These are phyloP conservation scores for Diabrotica virgifera DNA, from an alignment of 1,140 invertebrate genomes.

Conservation along the genomic window DNA sequence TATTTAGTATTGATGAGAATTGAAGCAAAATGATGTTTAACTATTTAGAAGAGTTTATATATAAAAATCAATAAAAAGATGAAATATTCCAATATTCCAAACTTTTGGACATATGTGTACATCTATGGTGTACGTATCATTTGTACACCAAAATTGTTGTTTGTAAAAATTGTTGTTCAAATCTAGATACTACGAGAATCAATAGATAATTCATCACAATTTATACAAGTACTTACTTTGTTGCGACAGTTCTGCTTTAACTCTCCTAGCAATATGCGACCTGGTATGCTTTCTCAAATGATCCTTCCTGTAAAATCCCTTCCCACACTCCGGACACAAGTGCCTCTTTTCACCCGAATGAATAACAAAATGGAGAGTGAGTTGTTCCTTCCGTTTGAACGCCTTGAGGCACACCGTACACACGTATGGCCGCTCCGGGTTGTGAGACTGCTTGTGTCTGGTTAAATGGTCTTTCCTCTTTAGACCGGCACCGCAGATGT, in stretches of 20 bases:
- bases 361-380: constrained; percentile 80
- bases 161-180: neutral
- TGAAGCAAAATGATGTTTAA: too few relatives aligned
- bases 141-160: too few relatives aligned
- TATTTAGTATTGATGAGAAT: too few relatives aligned
- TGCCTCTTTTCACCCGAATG: constrained; percentile 83
- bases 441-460: constrained; percentile 74
- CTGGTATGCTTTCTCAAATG: constrained; percentile 77
- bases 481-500: constrained; percentile 63
- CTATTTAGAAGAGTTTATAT: too few relatives aligned
- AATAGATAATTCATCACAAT: neutral
- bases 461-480: constrained; percentile 79
- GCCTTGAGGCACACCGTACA: constrained; percentile 73
- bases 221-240: constrained; percentile 31
- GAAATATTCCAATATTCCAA: too few relatives aligned
- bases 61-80: too few relatives aligned
- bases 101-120: too few relatives aligned
- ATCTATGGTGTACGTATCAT: too few relatives aligned
- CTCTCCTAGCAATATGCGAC: constrained; percentile 75
- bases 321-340: constrained; percentile 81
- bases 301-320: constrained; percentile 76
- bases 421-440: constrained; percentile 73
- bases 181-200: neutral
- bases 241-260: constrained; percentile 79
- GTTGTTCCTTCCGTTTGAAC: constrained; percentile 79